phyloP scores from a whole-genome alignment of 2,113 vertebrate species.

The Rousettus leschenaultii region DNA sequence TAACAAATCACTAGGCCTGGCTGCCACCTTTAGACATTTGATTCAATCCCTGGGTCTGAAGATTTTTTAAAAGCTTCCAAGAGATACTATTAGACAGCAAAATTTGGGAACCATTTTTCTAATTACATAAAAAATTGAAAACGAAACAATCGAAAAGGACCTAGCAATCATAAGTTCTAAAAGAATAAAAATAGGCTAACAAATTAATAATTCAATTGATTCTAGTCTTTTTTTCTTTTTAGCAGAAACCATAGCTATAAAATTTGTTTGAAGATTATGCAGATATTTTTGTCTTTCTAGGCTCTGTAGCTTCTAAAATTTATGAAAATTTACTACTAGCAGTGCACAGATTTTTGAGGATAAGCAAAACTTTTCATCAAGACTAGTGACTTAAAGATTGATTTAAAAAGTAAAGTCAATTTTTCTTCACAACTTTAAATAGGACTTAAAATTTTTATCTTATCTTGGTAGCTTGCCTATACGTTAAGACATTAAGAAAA shows the following conservation, averaged over 20 bases:
- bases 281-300: not conserved
- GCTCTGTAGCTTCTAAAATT: not conserved
- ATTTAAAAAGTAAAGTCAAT: not conserved
- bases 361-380: not conserved
- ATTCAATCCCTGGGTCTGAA: not conserved
- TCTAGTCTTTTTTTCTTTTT: not conserved
- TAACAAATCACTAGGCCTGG: not conserved
- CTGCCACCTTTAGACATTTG: not conserved
- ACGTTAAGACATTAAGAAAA: not conserved
- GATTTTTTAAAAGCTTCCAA: not conserved
- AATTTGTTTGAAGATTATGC: not conserved
- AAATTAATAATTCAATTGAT: not conserved
- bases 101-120: not conserved
- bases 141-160: not conserved
- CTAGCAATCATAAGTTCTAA: not conserved
- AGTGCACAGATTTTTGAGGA: not conserved
- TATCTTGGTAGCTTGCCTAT: not conserved
- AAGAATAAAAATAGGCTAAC: not conserved
- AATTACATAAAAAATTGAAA: not conserved
- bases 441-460: not conserved
- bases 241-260: not conserved
- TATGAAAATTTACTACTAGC: not conserved
- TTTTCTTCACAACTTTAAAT: conserved; percentile 5
- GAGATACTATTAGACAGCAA: not conserved
- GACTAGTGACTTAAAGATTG: not conserved